Percentiles rank a stretch among this genome's conserved stretches.
Evolutionary conservation across 2,113 vertebrate genomes (phyloP).

Genomic region (Tautogolabrus adspersus): DNA sequence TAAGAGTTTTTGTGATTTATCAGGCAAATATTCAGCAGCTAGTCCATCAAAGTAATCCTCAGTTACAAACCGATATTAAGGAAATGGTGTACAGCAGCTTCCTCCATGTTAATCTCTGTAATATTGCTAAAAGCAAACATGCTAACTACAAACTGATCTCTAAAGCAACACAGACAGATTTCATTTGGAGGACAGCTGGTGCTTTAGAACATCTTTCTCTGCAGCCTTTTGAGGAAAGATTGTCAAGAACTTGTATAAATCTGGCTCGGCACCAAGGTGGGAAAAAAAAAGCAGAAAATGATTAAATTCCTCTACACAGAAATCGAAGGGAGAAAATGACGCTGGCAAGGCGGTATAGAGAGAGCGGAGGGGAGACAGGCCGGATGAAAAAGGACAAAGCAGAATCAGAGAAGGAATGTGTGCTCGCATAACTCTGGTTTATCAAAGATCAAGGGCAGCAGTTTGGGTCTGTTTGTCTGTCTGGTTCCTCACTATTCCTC

Average conservation of each 20-base stretch:
- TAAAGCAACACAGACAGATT: background rate
- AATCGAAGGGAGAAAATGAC: constrained; percentile 12
- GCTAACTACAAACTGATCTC: constrained; percentile 13
- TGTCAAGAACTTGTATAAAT: background rate
- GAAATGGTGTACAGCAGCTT: background rate
- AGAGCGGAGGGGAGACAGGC: constrained; percentile 11
- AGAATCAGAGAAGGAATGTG: constrained; percentile 52
- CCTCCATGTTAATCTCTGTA: background rate
- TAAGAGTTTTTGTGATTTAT: background rate
- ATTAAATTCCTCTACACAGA: constrained; percentile 29
- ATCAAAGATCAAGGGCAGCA: constrained; percentile 62
- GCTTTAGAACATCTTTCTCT: constrained; percentile 20
- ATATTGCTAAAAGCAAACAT: background rate
- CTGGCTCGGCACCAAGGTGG: background rate
- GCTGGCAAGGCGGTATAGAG: background rate
- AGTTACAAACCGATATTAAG: background rate
- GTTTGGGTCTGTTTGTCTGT: constrained; percentile 57
- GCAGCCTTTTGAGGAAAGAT: background rate
- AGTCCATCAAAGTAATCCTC: background rate
- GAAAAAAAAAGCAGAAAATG: background rate
- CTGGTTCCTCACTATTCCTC: constrained; percentile 47
- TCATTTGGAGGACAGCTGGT: constrained; percentile 15
- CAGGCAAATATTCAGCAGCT: too few species aligned
- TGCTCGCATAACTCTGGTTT: constrained; percentile 42
- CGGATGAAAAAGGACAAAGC: constrained; percentile 53